These are phyloP conservation scores for Bacillus rossius DNA, from an alignment of 1,140 invertebrate genomes.

Conservation along the genomic window DNA sequence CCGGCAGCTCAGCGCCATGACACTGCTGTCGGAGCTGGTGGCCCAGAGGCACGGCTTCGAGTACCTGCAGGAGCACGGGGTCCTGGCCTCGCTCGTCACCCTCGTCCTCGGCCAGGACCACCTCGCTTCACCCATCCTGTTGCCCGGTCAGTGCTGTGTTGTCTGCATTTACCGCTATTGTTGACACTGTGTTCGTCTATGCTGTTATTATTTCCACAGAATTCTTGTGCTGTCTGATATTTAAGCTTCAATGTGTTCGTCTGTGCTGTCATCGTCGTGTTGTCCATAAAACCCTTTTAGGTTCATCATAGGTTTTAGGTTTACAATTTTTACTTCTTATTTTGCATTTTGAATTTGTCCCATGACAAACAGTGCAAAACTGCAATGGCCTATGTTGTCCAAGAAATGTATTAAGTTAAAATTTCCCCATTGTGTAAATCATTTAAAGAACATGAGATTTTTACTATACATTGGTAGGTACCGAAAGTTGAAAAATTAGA, in stretches of 20 bases:
- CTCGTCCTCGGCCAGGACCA: constrained; percentile 53
- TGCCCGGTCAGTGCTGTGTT: constrained; percentile 50
- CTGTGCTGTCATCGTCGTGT: too few species aligned
- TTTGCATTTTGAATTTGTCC: too few species aligned
- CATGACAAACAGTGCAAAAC: too few species aligned
- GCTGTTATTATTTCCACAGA: too few species aligned
- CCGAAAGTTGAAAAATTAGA: not conserved
- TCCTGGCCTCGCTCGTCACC: constrained; percentile 54
- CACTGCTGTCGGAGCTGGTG: constrained; percentile 65
- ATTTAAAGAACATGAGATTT: not conserved
- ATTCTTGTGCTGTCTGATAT: too few species aligned
- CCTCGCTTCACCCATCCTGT: constrained; percentile 52
- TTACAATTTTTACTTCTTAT: not conserved
- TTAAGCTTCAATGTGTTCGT: too few species aligned
- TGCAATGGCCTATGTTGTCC: too few species aligned
- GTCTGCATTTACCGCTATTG: constrained; percentile 2
- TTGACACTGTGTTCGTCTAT: too few species aligned
- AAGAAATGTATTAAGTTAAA: not conserved
- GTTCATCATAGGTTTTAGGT: not conserved
- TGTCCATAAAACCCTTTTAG: constrained; percentile 4
- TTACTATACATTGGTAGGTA: not conserved
- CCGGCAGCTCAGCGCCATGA: constrained; percentile 68
- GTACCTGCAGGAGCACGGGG: constrained; percentile 59
- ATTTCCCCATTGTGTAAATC: too few species aligned
- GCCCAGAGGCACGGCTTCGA: constrained; percentile 58